Evolutionary conservation across 2,888 invertebrate species (phyloP), one percentile per base, ranked within the genome.

Genomic region (Xylota segnis): DNA sequence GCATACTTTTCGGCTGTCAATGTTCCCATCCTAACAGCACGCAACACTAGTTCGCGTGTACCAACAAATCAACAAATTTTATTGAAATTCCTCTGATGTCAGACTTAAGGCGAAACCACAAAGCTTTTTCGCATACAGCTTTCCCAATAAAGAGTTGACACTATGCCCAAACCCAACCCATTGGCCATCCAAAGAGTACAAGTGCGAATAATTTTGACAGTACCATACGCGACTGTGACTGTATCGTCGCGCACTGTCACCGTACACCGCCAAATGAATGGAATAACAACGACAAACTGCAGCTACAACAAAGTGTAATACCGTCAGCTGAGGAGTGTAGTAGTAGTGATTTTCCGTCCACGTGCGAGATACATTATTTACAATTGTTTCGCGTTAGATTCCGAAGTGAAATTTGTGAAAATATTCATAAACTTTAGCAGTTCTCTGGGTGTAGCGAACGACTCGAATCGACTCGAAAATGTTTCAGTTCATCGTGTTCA

Each of bases 331-430:
- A 34, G 54, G 45, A 43, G 56, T 68, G 58, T 58, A 43, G 71
- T 76, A 23, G 47, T 71, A 81, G 81, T 76, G 65, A 65, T 65
- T 71, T 63, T 76, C 59, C 65, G 54, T 71, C 79, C 84, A 84
- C 81, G 84, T 84, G 84, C 81, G 84, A 71, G 23, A 23, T 23
- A 23, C 23, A 45, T 47, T 18, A 7, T 59, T 78, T 54, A 56
- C 58, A 43, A 37, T 37, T 47, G 50, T 58, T 37, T 5, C 16
- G 47, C 50, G 32, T 50, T n/a, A 18, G 9, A 66, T 40, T 27
- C 10, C 10, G 40, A 5, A 47, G 27, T 58, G 9, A 47, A 65
- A 23, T 43, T 27, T n/a, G 14, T 66, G 29, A 40, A 52, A 45
- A 45, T 7, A 54, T 66, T n/a, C 43, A 0, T 4, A 7, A 52